Conservation (phyloP, 2,113 vertebrate species). For the Scolopax mira region DNA sequence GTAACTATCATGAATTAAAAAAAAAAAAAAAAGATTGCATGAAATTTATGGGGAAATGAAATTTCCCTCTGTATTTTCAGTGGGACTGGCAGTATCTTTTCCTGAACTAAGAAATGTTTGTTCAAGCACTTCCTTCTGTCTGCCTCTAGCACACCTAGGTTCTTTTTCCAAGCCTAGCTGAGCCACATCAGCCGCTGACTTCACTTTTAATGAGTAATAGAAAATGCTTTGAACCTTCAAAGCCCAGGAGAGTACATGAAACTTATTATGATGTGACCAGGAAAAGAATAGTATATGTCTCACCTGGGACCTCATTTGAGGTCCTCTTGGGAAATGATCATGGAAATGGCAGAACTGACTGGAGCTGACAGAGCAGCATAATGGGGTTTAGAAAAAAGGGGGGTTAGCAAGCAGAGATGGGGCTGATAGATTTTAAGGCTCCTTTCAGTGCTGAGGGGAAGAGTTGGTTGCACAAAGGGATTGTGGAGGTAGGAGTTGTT, state of each 20-base stretch:
- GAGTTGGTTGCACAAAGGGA: background rate
- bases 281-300: conserved; percentile 15
- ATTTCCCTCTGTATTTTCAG: background rate
- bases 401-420: background rate
- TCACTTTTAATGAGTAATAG: conserved; percentile 51
- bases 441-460: conserved; percentile 11
- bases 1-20: background rate
- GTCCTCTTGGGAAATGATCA: conserved; percentile 21
- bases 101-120: conserved; percentile 12
- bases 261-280: conserved; percentile 39
- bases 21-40: background rate
- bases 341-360: conserved; percentile 28
- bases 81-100: background rate
- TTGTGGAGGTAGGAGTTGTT: background rate
- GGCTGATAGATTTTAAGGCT: conserved; percentile 22
- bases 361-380: background rate
- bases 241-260: conserved; percentile 2
- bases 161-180: conserved; percentile 36
- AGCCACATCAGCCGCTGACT: background rate
- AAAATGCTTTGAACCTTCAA: conserved; percentile 59
- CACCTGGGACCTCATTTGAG: conserved; percentile 45
- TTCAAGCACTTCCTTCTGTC: conserved; percentile 25
- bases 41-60: background rate
- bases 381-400: background rate
- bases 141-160: background rate